phyloP scores from a whole-genome alignment of 2,113 vertebrate genomes.

The Sylvietta virens region DNA sequence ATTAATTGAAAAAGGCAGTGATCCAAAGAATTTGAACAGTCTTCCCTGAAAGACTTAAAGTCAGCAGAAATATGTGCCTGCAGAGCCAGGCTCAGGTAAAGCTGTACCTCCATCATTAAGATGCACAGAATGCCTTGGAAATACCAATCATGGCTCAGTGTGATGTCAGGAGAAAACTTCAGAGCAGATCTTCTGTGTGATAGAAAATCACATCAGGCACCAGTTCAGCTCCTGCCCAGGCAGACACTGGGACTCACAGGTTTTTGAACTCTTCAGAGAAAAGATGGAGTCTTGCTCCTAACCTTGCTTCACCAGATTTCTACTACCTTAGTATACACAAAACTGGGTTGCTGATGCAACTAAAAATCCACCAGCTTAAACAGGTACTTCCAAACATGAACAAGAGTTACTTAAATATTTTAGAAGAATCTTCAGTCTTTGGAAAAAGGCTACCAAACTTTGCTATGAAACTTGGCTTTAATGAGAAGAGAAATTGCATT shows the following conservation, averaged over 20 bases:
- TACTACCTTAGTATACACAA: background rate
- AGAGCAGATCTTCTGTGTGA: background rate
- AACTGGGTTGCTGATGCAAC: background rate
- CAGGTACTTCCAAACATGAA: background rate
- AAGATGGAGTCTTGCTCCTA: background rate
- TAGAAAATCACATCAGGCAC: background rate
- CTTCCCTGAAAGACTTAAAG: background rate
- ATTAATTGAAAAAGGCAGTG: background rate
- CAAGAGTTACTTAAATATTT: background rate
- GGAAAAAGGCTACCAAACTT: background rate
- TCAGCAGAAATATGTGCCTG: background rate
- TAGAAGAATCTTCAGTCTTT: background rate
- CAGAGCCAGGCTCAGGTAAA: background rate
- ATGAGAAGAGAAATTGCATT: background rate
- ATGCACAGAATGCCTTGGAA: background rate
- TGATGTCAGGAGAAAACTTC: background rate
- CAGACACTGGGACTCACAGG: background rate
- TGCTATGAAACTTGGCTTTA: background rate
- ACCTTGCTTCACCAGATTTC: background rate
- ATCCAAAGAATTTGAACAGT: background rate
- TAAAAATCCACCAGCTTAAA: background rate
- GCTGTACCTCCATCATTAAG: background rate
- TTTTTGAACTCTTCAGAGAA: background rate
- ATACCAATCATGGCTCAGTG: background rate
- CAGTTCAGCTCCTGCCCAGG: background rate